Base-by-base conservation (phyloP, 2,888 invertebrate species). In the Asteroscopus sphinx region DNA sequence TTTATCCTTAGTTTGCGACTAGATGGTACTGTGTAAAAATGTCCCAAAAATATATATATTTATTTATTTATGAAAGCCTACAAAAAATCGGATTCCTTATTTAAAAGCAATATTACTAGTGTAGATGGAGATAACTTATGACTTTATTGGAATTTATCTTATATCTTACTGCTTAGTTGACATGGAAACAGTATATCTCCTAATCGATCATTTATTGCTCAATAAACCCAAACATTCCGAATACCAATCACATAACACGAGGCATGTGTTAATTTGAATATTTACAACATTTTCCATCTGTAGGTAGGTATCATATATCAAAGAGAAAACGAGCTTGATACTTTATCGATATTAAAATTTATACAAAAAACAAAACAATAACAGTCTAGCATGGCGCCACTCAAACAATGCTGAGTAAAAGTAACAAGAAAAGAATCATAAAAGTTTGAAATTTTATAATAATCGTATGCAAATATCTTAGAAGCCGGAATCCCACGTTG, bases 381-480 rank as follows among this genome's bases (percentile, higher is more conserved):
- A 41, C 6, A 52, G 41, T 51, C 45, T 37, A 9, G 21, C 25
- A 30, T 63, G 72, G 72, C 76, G 74, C 76, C 76, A 74, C 28
- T 28, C 45, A 28, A 51, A 56, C 61, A 62, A 52, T 61, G 21
- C 21, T 25, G 32, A 46, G 73, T 75, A 73, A 75, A 58, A 71
- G 72, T 58, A 53, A 75, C 61, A 53, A 58, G 41, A 21, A 45
- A 64, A 56, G 58, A 32, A 30, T 6, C 5, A 41, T 35, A 6
- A 49, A 28, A 55, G 68, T 54, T 41, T 52, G n/a, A n/a, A n/a
- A 69, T 64, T 53, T 58, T 54, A 57, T 57, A 64, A 46, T 67
- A 72, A 74, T 71, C 26, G 13, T 67, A 69, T 72, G 69, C 56
- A 55, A 56, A 73, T 63, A 33, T 45, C 32, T 51, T 46, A 60